phyloP scores from a whole-genome alignment of 2,113 vertebrate species.

The Lophotis ruficrista region DNA sequence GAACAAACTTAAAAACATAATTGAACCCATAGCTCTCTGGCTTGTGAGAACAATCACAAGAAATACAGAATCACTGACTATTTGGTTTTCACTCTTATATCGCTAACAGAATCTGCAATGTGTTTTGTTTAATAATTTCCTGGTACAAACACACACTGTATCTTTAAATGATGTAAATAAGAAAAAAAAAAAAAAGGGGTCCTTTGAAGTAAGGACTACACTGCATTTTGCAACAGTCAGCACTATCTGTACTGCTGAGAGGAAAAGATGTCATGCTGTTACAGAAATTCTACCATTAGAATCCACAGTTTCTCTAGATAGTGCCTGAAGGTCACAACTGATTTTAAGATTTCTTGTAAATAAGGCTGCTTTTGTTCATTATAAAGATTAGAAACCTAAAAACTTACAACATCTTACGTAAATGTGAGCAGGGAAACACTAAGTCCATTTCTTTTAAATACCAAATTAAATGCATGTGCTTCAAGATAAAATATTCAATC shows the following conservation, averaged over 20 bases:
- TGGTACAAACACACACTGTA: neutral
- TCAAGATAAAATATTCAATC: neutral
- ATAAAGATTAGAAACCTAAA: neutral
- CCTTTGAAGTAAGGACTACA: neutral
- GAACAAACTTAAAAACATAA: neutral
- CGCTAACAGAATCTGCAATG: neutral
- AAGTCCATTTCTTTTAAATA: neutral
- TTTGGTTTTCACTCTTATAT: neutral
- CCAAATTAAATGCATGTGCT: neutral
- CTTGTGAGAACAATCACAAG: neutral
- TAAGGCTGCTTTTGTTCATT: conserved; percentile 29
- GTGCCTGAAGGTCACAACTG: neutral
- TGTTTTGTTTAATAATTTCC: neutral
- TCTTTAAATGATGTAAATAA: neutral
- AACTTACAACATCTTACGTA: neutral
- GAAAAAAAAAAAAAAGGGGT: neutral
- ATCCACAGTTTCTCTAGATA: neutral
- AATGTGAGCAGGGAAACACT: neutral
- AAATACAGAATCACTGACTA: neutral
- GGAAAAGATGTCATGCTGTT: neutral
- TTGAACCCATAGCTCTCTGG: neutral
- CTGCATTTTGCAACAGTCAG: neutral
- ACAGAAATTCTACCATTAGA: neutral
- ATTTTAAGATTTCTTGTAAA: neutral
- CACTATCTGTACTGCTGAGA: neutral